Evolutionary conservation across 2,888 invertebrate species (phyloP).

Genomic region (Acronicta psi): DNA sequence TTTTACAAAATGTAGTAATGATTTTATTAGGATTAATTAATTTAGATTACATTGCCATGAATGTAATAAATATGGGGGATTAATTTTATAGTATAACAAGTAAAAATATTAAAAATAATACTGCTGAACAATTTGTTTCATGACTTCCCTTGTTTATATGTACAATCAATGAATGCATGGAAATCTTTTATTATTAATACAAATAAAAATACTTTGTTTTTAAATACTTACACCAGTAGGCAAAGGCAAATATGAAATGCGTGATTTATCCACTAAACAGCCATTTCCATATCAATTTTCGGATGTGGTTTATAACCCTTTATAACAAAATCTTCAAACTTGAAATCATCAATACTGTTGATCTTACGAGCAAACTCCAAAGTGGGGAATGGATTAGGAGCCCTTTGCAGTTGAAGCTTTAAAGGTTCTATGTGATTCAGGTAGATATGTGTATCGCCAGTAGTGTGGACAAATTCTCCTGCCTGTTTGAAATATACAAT

Average conservation of each 20-base stretch:
- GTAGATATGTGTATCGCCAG: slow-evolving; percentile 99
- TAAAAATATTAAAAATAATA: slow-evolving; percentile 57
- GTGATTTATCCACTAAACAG: slow-evolving; percentile 87
- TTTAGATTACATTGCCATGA: slow-evolving; percentile 74
- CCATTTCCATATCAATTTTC: slow-evolving; percentile 98
- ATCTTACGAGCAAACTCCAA: slow-evolving; percentile 93
- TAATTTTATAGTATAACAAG: slow-evolving; percentile 72
- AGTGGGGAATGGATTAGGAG: slow-evolving; percentile 95
- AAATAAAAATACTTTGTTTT: neutral
- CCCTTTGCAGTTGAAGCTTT: slow-evolving; percentile 93
- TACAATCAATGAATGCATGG: no score
- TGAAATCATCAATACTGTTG: slow-evolving; percentile 95
- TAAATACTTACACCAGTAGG: neutral
- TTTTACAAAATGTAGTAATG: slow-evolving; percentile 70
- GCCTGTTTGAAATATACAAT: slow-evolving; percentile 87
- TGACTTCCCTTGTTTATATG: neutral
- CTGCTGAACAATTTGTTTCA: slow-evolving; percentile 29
- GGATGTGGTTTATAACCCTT: slow-evolving; percentile 96
- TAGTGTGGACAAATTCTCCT: slow-evolving; percentile 97
- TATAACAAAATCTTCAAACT: slow-evolving; percentile 95
- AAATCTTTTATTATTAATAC: no score
- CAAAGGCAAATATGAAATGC: neutral
- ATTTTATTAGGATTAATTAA: slow-evolving; percentile 69
- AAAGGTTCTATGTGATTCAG: slow-evolving; percentile 96
- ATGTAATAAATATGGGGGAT: slow-evolving; percentile 69